Evolutionary conservation across 2,888 invertebrate genomes (phyloP), one percentile per base, ranked within the genome.

Genomic region (Lithophane semibrunnea): DNA sequence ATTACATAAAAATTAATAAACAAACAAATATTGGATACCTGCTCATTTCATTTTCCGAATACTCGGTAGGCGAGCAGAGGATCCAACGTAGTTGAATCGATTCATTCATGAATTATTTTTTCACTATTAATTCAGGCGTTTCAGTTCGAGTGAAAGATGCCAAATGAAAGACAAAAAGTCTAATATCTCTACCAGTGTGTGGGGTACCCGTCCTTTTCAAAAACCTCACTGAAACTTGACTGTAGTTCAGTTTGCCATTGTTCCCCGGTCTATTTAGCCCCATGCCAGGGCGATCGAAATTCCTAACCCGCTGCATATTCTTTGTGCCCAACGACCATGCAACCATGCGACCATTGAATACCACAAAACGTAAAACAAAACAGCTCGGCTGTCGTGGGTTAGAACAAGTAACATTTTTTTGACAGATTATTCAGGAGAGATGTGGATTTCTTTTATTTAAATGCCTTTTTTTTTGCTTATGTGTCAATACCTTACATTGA

Each of bases 241-340:
- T 49, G 47, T 42, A 69, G n/a, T 54, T 47, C 47, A 60, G 47
- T 44, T 37, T 4, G 12, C 78, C 54, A 61, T 79, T 84, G 61
- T 84, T 18, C 49, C 24, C 5, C 13, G 12, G 18, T 52, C 42
- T 29, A 80, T 73, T 66, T 29, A 37, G 58, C 9, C 2, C 58
- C 13, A 49, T 42, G 67, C 29, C 37, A 16, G 29, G 44, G 56
- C 67, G 7, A 29, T 29, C 3, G 60, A 9, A 56, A 73, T 65
- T 61, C 56, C 80, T 84, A 72, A 56, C n/a, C 37, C 3, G 18
- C 8, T 65, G 71, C 64, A 82, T 82, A 75, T 85, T 82, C 37
- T 68, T 68, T 72, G 68, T 71, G 44, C 56, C 54, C 18, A 58
- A 29, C 13, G 37, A 71, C 82, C 67, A 70, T 67, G 66, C 61